Conservation (phyloP, 1,140 invertebrate species). For the Drosophila repletoides region DNA sequence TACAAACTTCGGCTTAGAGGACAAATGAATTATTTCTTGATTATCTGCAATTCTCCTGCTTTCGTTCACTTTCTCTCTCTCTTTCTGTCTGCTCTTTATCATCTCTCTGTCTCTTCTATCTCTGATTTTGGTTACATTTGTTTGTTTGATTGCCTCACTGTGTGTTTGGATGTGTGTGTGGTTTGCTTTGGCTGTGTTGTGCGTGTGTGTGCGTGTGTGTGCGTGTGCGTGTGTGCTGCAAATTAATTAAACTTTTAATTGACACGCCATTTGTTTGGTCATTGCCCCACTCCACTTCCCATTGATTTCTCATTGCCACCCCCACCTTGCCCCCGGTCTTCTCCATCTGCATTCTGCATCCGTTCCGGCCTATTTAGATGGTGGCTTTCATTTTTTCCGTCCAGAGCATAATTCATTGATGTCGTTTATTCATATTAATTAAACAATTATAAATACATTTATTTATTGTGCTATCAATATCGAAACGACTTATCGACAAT, state of each 20-base stretch:
- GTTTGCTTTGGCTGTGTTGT: constrained; percentile 10
- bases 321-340: too few species aligned
- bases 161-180: constrained; percentile 5
- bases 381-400: background rate
- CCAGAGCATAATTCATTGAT: constrained; percentile 30
- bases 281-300: constrained; percentile 1
- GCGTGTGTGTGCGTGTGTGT: constrained; percentile 18
- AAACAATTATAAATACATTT: constrained; percentile 39
- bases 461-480: constrained; percentile 8
- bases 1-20: too few species aligned
- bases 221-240: constrained; percentile 22
- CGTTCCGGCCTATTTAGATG: constrained; percentile 6
- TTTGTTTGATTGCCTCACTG: constrained; percentile 42
- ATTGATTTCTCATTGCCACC: background rate
- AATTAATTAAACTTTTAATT: constrained; percentile 74
- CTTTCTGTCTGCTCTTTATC: background rate
- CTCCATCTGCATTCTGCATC: background rate
- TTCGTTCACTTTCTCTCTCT: background rate
- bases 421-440: constrained; percentile 48
- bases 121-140: constrained; percentile 21
- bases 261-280: constrained; percentile 50
- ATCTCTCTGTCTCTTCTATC: background rate
- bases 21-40: too few species aligned
- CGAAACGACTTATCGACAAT: constrained; percentile 2
- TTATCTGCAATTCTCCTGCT: too few species aligned